Evolutionary conservation across 2,113 vertebrate genomes (phyloP), one percentile per base, ranked within the genome.

Genomic region (Nothobranchius kuhntae): DNA sequence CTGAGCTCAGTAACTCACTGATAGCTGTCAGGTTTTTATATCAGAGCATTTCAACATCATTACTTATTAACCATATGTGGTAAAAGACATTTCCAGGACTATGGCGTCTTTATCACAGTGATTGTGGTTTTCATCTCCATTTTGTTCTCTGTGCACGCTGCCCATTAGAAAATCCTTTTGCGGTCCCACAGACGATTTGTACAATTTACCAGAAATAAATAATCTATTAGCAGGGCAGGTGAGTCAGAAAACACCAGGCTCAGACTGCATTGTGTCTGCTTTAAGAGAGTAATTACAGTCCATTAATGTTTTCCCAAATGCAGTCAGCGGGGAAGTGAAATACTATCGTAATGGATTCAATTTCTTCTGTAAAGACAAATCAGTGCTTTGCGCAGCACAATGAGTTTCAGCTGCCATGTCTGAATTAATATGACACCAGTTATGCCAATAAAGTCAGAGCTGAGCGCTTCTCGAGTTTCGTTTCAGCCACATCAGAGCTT

Each of bases 371-470:
- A 72, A 68, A 82, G 56, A 47, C 14, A 73, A 82, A 82, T 89
- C 82, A 79, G 81, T 81, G 67, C 74, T 65, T 61, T 44, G 13
- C 26, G 8, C 17, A 40, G 57, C 62, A 44, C 47, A 40, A 1
- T 68, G 73, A 47, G 38, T 66, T 36, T 79, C 68, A 73, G 69
- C 68, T 65, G 66, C 60, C 65, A 52, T 46, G 61, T 63, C 15
- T 13, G 69, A 71, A 73, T 65, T 45, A 35, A 73, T 71, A 72
- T 62, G 56, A 80, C 71, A 82, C 67, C 80, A 76, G 85, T 89
- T 79, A 79, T 61, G 52, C 60, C 65, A 78, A 59, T 72, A 40
- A 42, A 77, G 75, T 75, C 69, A 56, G 17, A 15, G 17, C 57
- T 21, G 60, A 73, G 62, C 36, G 46, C 57, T 57, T 42, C 52